Percentiles rank a stretch among this genome's conserved stretches.
These are phyloP conservation scores for Indicator maculatus DNA, from an alignment of 2,113 vertebrate genomes.

Conservation along the genomic window DNA sequence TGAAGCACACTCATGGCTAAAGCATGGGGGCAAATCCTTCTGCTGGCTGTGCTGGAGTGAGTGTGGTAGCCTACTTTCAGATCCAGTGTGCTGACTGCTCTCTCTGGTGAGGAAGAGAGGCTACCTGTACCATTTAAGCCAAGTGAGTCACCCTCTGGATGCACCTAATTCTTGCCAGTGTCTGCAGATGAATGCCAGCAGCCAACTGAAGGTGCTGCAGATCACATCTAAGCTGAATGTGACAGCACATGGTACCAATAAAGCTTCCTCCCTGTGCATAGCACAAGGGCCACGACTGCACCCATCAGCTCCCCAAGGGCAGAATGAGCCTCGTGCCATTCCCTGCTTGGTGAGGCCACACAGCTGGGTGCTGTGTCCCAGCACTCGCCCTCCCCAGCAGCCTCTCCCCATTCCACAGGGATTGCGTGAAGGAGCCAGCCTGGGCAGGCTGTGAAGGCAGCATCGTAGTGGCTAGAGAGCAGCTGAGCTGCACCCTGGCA, in stretches of 20 bases:
- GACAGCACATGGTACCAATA: neutral
- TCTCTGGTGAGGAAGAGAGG: neutral
- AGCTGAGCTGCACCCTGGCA: neutral
- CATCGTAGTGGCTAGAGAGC: neutral
- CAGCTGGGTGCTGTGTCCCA: neutral
- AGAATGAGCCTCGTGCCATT: accelerated
- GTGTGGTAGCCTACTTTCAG: neutral
- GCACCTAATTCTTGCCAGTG: neutral
- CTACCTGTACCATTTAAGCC: neutral
- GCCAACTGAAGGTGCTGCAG: neutral
- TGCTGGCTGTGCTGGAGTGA: neutral
- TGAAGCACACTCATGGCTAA: neutral
- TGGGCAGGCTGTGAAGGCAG: neutral
- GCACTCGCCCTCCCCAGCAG: neutral
- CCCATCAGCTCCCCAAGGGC: neutral
- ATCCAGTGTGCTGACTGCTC: neutral
- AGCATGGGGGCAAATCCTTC: neutral
- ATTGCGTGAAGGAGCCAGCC: constrained; percentile 21
- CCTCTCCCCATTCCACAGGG: constrained; percentile 45
- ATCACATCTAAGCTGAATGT: neutral
- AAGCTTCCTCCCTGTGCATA: neutral
- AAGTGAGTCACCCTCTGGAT: neutral
- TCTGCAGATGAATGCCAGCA: neutral
- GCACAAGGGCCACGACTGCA: accelerated
- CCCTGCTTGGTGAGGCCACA: neutral